Conservation (phyloP, 2,113 vertebrate genomes). For the Diadophis punctatus region DNA sequence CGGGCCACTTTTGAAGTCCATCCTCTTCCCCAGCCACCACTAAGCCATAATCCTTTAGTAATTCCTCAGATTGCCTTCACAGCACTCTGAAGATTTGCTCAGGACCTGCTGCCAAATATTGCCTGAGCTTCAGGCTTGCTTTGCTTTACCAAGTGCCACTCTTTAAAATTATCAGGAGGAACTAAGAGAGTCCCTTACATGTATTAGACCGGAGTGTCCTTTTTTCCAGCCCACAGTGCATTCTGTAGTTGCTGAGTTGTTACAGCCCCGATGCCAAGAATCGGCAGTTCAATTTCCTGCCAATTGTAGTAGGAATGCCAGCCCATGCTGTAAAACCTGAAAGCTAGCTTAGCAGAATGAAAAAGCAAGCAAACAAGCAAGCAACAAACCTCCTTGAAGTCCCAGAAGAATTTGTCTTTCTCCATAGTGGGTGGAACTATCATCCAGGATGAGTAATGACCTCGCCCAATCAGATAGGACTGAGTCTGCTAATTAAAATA, state of each 20-base stretch:
- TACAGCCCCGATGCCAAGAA: neutral
- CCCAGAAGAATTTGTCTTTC: neutral
- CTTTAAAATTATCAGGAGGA: neutral
- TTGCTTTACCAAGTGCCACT: neutral
- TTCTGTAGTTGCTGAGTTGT: neutral
- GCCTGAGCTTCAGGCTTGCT: neutral
- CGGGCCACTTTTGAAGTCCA: neutral
- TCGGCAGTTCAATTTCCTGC: neutral
- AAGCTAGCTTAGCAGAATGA: neutral
- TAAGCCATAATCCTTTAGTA: neutral
- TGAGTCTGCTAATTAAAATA: no score
- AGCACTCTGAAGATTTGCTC: neutral
- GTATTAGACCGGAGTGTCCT: neutral
- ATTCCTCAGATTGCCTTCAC: neutral
- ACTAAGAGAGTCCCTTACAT: neutral
- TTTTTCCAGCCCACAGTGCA: neutral
- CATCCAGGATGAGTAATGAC: no score
- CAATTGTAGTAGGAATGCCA: neutral
- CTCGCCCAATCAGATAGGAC: no score
- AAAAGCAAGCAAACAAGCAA: neutral
- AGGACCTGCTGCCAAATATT: neutral
- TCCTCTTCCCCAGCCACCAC: neutral
- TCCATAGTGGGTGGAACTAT: no score
- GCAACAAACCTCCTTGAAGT: neutral
- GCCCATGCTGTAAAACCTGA: neutral